Evolutionary conservation across 2,113 vertebrate genomes (phyloP).

Genomic region (Tragelaphus strepsiceros): DNA sequence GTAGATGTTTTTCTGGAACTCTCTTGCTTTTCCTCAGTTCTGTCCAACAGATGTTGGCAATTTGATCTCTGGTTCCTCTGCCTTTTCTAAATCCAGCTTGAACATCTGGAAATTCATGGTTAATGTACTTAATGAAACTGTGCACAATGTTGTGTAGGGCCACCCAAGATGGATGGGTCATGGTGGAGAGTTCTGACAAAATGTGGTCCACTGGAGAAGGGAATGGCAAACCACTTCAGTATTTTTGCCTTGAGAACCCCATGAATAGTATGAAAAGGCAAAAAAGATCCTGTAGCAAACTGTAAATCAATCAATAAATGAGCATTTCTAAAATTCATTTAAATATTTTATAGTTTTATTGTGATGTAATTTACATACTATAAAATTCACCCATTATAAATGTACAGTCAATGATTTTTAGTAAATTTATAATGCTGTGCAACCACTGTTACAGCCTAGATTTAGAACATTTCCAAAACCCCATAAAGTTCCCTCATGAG

Average conservation of each 20-base stretch:
- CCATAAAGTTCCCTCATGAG: neutral
- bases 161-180: too few relatives aligned
- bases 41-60: too few relatives aligned
- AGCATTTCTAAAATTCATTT: neutral
- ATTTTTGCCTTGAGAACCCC: neutral
- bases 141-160: too few relatives aligned
- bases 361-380: neutral
- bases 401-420: neutral
- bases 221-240: neutral
- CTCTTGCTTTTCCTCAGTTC: too few relatives aligned
- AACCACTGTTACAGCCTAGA: neutral
- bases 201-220: neutral
- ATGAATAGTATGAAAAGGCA: neutral
- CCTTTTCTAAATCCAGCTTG: too few relatives aligned
- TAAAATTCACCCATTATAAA: neutral
- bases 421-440: neutral
- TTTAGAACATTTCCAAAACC: neutral
- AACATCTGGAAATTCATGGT: too few relatives aligned
- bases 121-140: too few relatives aligned
- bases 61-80: too few relatives aligned
- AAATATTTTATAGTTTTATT: neutral
- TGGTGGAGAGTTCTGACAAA: neutral
- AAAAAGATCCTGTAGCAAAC: neutral
- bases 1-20: too few relatives aligned
- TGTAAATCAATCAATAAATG: neutral